Base-by-base conservation (phyloP, 2,888 invertebrate genomes). In the Ichneumoninae sp. region DNA sequence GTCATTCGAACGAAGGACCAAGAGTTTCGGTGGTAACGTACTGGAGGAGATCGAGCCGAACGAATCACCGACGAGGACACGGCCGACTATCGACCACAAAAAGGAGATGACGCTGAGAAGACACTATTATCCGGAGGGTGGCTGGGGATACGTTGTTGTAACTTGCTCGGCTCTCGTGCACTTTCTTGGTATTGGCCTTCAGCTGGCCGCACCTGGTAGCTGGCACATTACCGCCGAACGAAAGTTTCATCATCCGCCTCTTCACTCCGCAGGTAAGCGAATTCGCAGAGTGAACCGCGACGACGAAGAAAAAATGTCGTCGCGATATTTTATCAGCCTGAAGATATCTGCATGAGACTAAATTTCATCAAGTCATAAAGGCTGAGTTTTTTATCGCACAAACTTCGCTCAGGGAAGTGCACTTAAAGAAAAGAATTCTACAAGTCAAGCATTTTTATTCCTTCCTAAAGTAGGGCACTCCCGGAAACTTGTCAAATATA, bases 121-220 rank as follows among this genome's bases (percentile, higher is more conserved):
- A 62, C 96, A 97, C 88, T 97, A 97, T 94, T 97, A 97, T 93
- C 97, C 97, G 13, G 97, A 97, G 94, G 97, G 97, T 3, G 97
- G 97, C 22, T 97, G 97, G 97, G 97, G 97, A 52, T 97, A 97
- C 96, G 96, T 97, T 77, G 95, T 97, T 82, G 96, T 96, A 69
- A 95, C 96, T 75, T 97, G 97, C 86, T 96, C 96, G 44, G 95
- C 96, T 26, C 94, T 97, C 79, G 96, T 97, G 50, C 97, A 97
- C 92, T 94, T 97, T 81, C 94, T 97, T 69, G 96, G 96, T 66
- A 96, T 97, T 90, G 97, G 97, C 5, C 94, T 97, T 82, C 97
- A 97, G 90, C 95, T 97, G 1, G 90, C 91, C n/a, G 92, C 91
- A 26, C 92, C 92, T 26, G 92, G 91, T 68, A 90, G 87, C 78